Base-by-base conservation (phyloP, 2,888 invertebrate species). In the Macaria notata region DNA sequence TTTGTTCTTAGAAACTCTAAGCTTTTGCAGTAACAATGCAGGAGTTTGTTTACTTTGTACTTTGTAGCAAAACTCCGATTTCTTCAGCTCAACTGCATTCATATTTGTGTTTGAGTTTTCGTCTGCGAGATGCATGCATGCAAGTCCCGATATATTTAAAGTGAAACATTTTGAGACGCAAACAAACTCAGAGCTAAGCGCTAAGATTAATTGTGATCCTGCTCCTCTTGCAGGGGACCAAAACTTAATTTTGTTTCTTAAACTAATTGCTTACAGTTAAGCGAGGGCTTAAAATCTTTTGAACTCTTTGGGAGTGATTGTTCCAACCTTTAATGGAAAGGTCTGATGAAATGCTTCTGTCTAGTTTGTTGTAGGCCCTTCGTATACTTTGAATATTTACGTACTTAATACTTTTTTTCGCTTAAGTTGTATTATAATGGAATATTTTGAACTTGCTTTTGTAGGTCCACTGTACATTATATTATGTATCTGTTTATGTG, bases 231-330 rank as follows among this genome's bases (percentile, higher is more conserved):
- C 81, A 74, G 73, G 74, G 77, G 76, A 81, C 79, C 78, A 76
- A 80, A 84, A 84, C 84, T 86, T 83, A 81, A 86, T 84, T 87
- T 84, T 77, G 81, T 83, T 85, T 85, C 84, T 83, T 78, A 79
- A 83, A 84, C 78, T 67, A 67, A 67, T 83, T 80, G 75, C 78
- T 77, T 72, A 73, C 73, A 75, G 79, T 72, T 79, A 78, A 79
- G 80, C 74, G 66, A 63, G 65, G 76, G 78, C 81, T 86, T 83
- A 80, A 78, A 75, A 75, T 73, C 73, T 71, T 72, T 73, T 72
- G 64, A 84, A 76, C 72, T 78, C 70, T 66, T 60, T 53, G 61
- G 64, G 70, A 64, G 65, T 63, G 60, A 66, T 64, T 62, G 64
- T 60, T 62, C 58, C 49, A 49, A 62, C 54, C 56, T 60, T 63